Evolutionary conservation across 1,140 invertebrate species (phyloP).

Genomic region (Bursaphelenchus mucronatus): DNA sequence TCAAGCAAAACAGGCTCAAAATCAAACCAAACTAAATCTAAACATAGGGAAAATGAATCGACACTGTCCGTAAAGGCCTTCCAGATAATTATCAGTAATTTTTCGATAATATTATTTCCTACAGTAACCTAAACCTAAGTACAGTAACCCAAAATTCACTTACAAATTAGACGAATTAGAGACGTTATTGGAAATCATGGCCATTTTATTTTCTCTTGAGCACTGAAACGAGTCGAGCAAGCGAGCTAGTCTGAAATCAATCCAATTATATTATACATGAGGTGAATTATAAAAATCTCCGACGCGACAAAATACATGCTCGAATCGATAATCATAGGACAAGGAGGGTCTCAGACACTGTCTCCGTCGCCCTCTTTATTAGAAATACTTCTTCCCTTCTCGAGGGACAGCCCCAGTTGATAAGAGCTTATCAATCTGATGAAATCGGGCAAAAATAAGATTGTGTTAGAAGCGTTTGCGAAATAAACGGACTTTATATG

Average conservation of each 20-base stretch:
- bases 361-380: too few species aligned
- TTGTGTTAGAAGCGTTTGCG: too few species aligned
- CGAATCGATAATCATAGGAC: conserved; percentile 2
- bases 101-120: neutral
- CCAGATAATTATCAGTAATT: neutral
- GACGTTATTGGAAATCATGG: conserved; percentile 1
- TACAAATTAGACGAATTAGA: neutral
- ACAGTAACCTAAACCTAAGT: neutral
- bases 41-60: neutral
- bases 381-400: too few species aligned
- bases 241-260: neutral
- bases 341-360: neutral
- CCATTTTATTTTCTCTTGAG: conserved; percentile 5
- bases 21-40: neutral
- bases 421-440: too few species aligned
- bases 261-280: neutral
- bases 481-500: too few species aligned
- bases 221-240: neutral
- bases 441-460: too few species aligned
- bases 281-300: neutral
- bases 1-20: neutral
- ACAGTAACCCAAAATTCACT: neutral
- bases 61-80: neutral
- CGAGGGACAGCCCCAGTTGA: too few species aligned
- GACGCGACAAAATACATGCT: neutral